Conservation (phyloP, 92 coral and sea anemone species). For the Muricea muricata region DNA sequence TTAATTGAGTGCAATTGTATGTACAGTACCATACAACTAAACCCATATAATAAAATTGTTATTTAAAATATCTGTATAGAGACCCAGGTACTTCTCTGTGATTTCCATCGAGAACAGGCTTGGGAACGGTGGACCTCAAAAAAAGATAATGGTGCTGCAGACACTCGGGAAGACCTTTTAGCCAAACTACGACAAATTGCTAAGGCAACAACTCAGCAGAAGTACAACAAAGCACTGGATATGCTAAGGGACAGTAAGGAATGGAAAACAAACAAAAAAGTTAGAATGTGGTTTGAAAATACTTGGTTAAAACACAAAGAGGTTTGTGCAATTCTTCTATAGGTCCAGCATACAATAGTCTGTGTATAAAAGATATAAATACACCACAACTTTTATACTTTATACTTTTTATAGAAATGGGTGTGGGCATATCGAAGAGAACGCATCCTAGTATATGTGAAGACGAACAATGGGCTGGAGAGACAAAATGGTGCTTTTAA, state of each 20-base stretch:
- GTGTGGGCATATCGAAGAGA: slow-evolving; percentile 36
- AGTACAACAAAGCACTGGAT: slow-evolving; percentile 22
- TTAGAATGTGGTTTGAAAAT: slow-evolving; percentile 44
- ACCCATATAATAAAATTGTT: too few species aligned
- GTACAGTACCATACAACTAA: too few species aligned
- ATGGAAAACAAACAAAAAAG: slow-evolving; percentile 40
- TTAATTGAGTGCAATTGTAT: too few species aligned
- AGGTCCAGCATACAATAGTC: too few species aligned
- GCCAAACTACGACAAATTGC: slow-evolving; percentile 15
- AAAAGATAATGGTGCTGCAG: slow-evolving; percentile 32
- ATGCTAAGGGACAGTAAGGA: background rate
- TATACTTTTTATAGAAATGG: slow-evolving; percentile 32
- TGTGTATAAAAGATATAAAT: too few species aligned
- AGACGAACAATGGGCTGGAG: slow-evolving; percentile 39
- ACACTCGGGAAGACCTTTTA: slow-evolving; percentile 34
- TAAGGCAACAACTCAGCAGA: slow-evolving; percentile 5
- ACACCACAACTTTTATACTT: too few species aligned
- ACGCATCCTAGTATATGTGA: background rate
- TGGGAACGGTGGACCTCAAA: slow-evolving; percentile 64
- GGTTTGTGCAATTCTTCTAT: too few species aligned
- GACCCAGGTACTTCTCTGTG: slow-evolving; percentile 62
- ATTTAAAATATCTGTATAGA: too few species aligned
- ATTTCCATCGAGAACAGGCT: slow-evolving; percentile 70
- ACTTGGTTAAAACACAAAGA: slow-evolving; percentile 46
- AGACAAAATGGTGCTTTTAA: slow-evolving; percentile 29